Base-by-base conservation (phyloP, 1,140 invertebrate genomes). In the Cyrtorhinus lividipennis region DNA sequence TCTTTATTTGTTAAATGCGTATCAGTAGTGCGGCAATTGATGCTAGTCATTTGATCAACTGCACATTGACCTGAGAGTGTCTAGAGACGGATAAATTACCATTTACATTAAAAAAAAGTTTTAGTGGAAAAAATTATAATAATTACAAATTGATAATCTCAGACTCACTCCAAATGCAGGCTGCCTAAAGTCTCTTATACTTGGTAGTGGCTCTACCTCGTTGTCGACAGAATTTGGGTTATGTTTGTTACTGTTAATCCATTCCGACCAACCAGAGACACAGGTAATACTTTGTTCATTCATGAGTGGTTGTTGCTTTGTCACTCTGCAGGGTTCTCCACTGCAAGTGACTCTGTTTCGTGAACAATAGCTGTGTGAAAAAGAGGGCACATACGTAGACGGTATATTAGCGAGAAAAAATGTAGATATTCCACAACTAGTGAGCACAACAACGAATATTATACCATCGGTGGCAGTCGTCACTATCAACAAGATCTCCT, bases 401-500 rank as follows among this genome's bases (percentile, higher is more conserved):
- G n/a, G n/a, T n/a, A n/a, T n/a, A n/a, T n/a, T n/a, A n/a, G n/a
- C n/a, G n/a, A 38, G 30, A 15, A 38, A 38, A 38, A 38, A 38
- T 5, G 30, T 8, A 38, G 30, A 38, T 38, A 38, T 8, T 38
- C 5, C 30, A 38, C 30, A 38, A 38, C 15, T 38, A 38, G 5
- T 15, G 30, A n/a, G n/a, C n/a, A n/a, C n/a, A n/a, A n/a, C n/a
- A n/a, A n/a, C n/a, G n/a, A n/a, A n/a, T 15, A 38, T 38, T 71
- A 72, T 67, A 79, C 78, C 89, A 92, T 0, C 80, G 83, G 67
- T 90, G 85, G 71, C 88, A 93, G 0, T 76, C 78, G 70, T 90
- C 86, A 62, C 82, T 78, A 62, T 81, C 79, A 0, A 90, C 79
- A 20, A 83, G 65, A 70, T 92, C 88, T 5, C 89, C 89, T 73